phyloP scores from a whole-genome alignment of 2,797 vertebrate species.

The Hemitrygon akajei region DNA sequence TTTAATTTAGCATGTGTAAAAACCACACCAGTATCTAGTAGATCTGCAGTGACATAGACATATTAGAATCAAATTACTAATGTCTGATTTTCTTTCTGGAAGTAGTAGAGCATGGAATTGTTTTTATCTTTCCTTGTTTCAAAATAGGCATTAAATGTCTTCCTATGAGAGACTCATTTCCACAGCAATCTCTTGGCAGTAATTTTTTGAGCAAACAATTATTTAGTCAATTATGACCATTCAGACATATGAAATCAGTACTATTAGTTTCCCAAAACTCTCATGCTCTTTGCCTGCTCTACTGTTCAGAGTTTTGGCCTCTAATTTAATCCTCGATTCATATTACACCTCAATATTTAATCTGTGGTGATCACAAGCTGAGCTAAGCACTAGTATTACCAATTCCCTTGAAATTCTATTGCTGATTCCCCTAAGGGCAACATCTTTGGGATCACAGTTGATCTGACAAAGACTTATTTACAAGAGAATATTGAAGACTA shows the following conservation, averaged over 20 bases:
- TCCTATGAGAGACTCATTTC: not conserved
- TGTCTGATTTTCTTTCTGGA: not conserved
- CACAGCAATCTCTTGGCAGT: not conserved
- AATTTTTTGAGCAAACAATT: not conserved
- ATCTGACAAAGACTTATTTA: too few relatives aligned
- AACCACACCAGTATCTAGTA: not conserved
- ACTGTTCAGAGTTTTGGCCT: not conserved
- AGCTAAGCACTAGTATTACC: too few relatives aligned
- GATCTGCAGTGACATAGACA: not conserved
- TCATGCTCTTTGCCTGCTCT: not conserved
- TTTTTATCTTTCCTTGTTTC: not conserved
- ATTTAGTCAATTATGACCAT: not conserved
- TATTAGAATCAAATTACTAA: not conserved
- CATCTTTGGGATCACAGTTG: too few relatives aligned
- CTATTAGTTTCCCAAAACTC: too few relatives aligned
- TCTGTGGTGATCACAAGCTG: too few relatives aligned
- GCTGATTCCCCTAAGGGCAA: too few relatives aligned
- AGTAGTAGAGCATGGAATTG: not conserved
- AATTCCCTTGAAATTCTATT: too few relatives aligned
- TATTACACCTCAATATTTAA: too few relatives aligned
- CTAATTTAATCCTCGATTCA: not conserved
- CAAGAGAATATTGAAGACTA: too few relatives aligned
- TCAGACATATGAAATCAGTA: not conserved
- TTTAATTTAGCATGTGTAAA: not conserved
- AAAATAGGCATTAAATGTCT: not conserved